Evolutionary conservation across 2,113 vertebrate species (phyloP), one percentile per base, ranked within the genome.

Genomic region (Corapipo altera): DNA sequence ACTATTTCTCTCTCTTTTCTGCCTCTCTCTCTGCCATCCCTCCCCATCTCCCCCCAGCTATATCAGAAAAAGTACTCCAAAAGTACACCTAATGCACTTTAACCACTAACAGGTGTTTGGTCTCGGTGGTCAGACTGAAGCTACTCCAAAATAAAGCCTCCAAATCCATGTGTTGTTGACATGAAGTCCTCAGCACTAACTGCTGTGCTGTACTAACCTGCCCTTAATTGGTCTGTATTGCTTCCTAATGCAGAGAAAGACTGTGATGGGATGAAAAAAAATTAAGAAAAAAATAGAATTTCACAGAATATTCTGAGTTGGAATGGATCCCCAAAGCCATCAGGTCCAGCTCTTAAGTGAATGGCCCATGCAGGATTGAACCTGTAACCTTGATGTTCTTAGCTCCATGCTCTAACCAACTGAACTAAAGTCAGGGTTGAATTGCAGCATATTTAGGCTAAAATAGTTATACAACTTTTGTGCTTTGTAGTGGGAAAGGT

Each of bases 21-120:
- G 9, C 13, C 30, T 58, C 15, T n/a, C 33, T 30, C 33, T 74
- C 37, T 64, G 27, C 7, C 51, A 52, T 28, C 26, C 5, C 6
- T 4, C 3, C 32, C 2, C 6, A 4, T 52, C 44, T 4, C 33
- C 15, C 3, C 26, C 41, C 85, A 44, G 4, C 26, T 48, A 0
- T 39, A 27, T 61, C 33, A 80, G 39, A 87, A 65, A 43, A 73
- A 30, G 14, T 70, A 17, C 19, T 69, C 62, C 32, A 28, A 15
- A 75, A 76, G 18, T 39, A 58, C 30, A 43, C 14, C 12, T 52
- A 33, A 37, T 65, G 21, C 30, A 51, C 10, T 65, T 41, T 76
- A 30, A 73, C 57, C 54, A 73, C 37, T 65, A 61, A 48, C 5
- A 64, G 35, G 21, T 72, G 27, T 10, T 80, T 49, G 10, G 12